Evolutionary conservation across 53 echinoderm and acorn worm genomes (phyloP).

Genomic region (Henricia sp.): DNA sequence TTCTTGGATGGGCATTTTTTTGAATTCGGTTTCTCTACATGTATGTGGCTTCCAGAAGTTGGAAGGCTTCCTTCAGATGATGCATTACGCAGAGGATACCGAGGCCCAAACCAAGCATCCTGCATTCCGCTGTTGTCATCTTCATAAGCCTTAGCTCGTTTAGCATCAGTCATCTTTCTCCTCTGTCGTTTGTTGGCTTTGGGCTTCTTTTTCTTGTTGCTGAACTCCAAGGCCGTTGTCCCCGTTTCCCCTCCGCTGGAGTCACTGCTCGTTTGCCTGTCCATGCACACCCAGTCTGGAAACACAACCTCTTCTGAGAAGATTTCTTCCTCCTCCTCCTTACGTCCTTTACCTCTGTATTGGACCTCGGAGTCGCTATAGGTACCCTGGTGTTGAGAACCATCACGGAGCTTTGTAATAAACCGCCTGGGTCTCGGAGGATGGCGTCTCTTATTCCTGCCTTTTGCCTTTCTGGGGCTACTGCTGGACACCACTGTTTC

Average conservation of each 20-base stretch:
- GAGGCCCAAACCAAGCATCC: constrained; percentile 31
- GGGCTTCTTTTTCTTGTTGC: constrained; percentile 70
- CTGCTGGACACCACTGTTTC: constrained; percentile 71
- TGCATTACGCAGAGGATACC: constrained; percentile 25
- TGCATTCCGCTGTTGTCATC: constrained; percentile 31
- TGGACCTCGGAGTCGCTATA: constrained; percentile 93
- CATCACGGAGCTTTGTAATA: constrained; percentile 83
- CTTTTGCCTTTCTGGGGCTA: constrained; percentile 58
- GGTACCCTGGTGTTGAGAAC: constrained; percentile 66
- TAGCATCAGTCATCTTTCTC: constrained; percentile 49
- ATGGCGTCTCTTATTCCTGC: constrained; percentile 67
- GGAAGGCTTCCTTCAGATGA: constrained; percentile 44
- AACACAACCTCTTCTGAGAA: constrained; percentile 62
- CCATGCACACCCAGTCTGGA: constrained; percentile 42
- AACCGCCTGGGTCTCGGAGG: constrained; percentile 66
- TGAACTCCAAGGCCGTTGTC: constrained; percentile 12
- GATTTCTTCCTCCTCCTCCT: constrained; percentile 58
- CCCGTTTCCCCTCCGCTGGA: constrained; percentile 66
- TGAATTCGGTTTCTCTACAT: not conserved
- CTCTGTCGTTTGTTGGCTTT: constrained; percentile 78
- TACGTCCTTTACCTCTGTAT: constrained; percentile 53
- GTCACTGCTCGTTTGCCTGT: constrained; percentile 84
- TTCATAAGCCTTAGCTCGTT: constrained; percentile 39
- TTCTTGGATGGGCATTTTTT: not conserved
- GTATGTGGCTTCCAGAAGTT: not conserved